Conservation (phyloP, 1,140 invertebrate genomes). For the Belonocnema kinseyi region DNA sequence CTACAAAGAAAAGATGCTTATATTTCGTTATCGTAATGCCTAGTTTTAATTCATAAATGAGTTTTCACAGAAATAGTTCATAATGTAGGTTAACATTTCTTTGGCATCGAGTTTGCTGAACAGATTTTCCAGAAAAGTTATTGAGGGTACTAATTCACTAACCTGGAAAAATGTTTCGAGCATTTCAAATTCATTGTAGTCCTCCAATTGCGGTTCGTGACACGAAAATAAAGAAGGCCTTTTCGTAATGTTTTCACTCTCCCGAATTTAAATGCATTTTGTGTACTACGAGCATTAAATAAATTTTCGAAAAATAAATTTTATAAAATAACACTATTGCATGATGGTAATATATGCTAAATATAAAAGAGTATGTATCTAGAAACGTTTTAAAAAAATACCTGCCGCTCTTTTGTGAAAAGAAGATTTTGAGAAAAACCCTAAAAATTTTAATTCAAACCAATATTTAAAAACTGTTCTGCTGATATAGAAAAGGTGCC, state of each 20-base stretch:
- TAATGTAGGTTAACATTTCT: not conserved
- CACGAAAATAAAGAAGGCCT: slow-evolving; percentile 18
- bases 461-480: too few species aligned
- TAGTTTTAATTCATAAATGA: too few species aligned
- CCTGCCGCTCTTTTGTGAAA: too few species aligned
- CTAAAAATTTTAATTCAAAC: too few species aligned
- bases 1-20: too few species aligned
- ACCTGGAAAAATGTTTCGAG: slow-evolving; percentile 18
- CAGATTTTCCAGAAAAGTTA: slow-evolving; percentile 1
- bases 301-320: not conserved
- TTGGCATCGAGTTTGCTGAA: not conserved
- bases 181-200: slow-evolving; percentile 26
- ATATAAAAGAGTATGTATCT: too few species aligned
- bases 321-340: not conserved
- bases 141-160: slow-evolving; percentile 12
- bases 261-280: slow-evolving; percentile 11
- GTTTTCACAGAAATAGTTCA: too few species aligned
- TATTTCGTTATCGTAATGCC: too few species aligned
- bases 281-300: not conserved
- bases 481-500: too few species aligned
- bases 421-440: too few species aligned
- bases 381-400: too few species aligned
- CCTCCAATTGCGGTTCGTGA: slow-evolving; percentile 23
- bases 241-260: slow-evolving; percentile 21
- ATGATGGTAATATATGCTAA: too few species aligned